Evolutionary conservation across 1,140 invertebrate genomes (phyloP).

Genomic region (Ericerus pela): DNA sequence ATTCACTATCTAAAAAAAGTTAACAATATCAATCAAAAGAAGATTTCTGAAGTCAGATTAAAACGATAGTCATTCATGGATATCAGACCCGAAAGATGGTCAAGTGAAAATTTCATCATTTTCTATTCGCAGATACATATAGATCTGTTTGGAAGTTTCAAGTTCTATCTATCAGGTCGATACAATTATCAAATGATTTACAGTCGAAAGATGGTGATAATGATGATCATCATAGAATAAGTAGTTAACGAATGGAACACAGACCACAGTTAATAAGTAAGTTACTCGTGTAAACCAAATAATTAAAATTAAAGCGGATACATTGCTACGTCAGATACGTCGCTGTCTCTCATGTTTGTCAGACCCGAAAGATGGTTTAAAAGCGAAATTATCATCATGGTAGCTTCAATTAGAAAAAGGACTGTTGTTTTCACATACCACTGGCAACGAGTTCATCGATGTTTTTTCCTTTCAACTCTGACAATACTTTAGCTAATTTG

Average conservation of each 20-base stretch:
- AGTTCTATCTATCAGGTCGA: no score
- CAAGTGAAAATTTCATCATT: no score
- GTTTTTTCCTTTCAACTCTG: conserved; percentile 75
- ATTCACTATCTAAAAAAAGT: background rate
- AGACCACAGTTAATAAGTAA: background rate
- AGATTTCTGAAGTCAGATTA: background rate
- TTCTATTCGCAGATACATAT: no score
- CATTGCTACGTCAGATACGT: background rate
- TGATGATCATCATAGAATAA: background rate
- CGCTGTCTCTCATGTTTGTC: background rate
- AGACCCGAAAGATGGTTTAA: conserved; percentile 6
- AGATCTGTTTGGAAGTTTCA: no score
- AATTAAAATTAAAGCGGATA: background rate
- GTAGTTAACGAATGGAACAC: no score
- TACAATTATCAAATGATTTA: background rate
- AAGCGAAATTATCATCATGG: background rate
- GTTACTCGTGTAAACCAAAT: background rate
- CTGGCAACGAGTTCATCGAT: conserved; percentile 73
- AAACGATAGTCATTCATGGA: background rate
- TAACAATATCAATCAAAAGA: background rate
- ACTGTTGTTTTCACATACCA: conserved; percentile 38
- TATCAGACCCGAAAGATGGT: background rate
- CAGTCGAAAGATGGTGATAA: conserved; percentile 1
- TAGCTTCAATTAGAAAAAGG: background rate
- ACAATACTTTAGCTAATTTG: conserved; percentile 70